These are phyloP conservation scores for Machimus rusticus DNA, from an alignment of 2,888 invertebrate species.

Conservation along the genomic window DNA sequence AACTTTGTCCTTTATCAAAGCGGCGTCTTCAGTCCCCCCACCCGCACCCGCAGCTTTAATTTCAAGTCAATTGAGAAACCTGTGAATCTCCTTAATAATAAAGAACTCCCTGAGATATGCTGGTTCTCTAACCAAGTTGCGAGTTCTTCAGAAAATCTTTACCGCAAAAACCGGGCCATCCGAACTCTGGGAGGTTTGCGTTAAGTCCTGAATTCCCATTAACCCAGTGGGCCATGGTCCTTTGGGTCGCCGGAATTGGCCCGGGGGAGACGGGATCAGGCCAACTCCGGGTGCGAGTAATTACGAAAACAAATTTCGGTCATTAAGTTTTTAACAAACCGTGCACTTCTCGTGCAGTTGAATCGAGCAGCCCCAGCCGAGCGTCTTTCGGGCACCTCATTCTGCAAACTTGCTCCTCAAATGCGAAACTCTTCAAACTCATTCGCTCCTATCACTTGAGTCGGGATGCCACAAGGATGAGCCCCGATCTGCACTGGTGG, in stretches of 20 bases:
- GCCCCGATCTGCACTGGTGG: not conserved
- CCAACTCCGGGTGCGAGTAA: not conserved
- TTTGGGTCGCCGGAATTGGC: not conserved
- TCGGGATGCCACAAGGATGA: not conserved
- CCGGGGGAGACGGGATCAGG: not conserved
- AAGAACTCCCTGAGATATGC: not conserved
- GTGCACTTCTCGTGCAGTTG: not conserved
- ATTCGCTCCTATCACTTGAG: constrained; percentile 5
- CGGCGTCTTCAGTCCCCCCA: not conserved
- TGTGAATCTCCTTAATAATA: not conserved
- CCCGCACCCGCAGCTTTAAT: not conserved
- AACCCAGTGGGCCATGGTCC: not conserved
- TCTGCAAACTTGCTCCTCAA: not conserved
- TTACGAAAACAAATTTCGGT: constrained; percentile 1
- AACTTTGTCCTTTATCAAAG: not conserved
- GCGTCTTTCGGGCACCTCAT: not conserved
- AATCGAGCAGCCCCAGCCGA: not conserved
- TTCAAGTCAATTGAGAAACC: not conserved
- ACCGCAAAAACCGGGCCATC: not conserved
- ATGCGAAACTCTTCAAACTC: constrained; percentile 11
- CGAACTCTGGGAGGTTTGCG: not conserved
- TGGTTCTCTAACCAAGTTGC: not conserved
- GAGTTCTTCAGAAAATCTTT: not conserved
- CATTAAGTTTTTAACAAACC: constrained; percentile 5
- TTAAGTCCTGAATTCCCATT: not conserved